Percentiles rank a stretch among this genome's conserved stretches.
Conservation (phyloP, 1,140 invertebrate species). For the Drosophila arawakana region DNA sequence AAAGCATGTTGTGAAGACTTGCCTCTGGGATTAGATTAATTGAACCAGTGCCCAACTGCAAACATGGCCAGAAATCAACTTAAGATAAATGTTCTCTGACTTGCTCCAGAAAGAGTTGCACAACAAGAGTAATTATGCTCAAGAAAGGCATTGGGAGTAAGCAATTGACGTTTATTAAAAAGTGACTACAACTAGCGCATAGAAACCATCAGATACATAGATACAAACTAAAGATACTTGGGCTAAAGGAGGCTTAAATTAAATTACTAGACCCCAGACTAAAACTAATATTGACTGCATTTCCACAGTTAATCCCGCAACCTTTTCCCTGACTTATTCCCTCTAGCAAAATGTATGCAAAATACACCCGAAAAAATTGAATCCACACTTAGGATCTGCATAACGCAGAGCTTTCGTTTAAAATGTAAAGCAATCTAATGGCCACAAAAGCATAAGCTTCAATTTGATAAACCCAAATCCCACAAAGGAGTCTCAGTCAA, state of each 20-base stretch:
- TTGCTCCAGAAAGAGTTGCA: constrained; percentile 1
- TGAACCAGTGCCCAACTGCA: constrained; percentile 35
- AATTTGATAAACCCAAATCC: constrained; percentile 73
- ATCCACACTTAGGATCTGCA: constrained; percentile 9
- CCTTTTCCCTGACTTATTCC: neutral
- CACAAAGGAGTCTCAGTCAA: constrained; percentile 38
- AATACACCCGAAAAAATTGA: constrained; percentile 3
- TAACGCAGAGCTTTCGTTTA: neutral
- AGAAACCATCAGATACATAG: neutral
- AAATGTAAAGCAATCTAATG: constrained; percentile 59
- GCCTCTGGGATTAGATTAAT: constrained; percentile 44
- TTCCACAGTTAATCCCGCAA: neutral
- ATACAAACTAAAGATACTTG: neutral
- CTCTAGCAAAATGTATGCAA: constrained; percentile 4
- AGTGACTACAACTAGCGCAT: no score
- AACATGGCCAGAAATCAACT: constrained; percentile 35
- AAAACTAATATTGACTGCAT: neutral
- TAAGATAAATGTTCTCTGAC: constrained; percentile 20
- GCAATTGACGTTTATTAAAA: neutral
- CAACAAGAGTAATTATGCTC: neutral
- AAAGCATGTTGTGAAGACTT: constrained; percentile 31
- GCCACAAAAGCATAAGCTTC: constrained; percentile 65
- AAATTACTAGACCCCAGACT: neutral
- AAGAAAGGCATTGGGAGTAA: neutral
- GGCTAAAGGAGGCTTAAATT: no score